phyloP scores from a whole-genome alignment of 2,888 invertebrate species.

The Oithona nana region DNA sequence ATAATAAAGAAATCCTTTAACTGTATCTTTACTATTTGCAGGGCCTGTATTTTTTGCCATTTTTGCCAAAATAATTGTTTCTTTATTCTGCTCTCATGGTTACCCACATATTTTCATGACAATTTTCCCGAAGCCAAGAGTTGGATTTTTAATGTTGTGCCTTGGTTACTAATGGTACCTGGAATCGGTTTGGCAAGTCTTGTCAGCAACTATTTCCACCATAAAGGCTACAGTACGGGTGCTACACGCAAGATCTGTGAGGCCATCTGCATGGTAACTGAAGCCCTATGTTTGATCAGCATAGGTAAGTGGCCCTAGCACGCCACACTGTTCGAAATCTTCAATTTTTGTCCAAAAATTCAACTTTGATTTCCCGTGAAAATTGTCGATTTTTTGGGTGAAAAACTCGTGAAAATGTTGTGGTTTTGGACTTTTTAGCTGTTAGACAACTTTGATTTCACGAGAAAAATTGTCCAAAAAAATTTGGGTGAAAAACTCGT shows the following conservation, averaged over 20 bases:
- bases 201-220: conserved; percentile 38
- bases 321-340: too few species aligned
- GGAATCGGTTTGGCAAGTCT: conserved; percentile 42
- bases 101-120: conserved; percentile 52
- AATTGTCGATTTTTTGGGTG: too few species aligned
- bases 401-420: too few species aligned
- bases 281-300: conserved; percentile 33
- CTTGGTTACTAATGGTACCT: conserved; percentile 43
- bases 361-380: too few species aligned
- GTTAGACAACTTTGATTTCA: not conserved
- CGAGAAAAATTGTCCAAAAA: too few species aligned
- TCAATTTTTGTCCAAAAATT: too few species aligned
- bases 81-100: conserved; percentile 48
- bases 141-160: conserved; percentile 51
- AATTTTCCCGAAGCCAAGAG: conserved; percentile 46
- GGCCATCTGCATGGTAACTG: conserved; percentile 34
- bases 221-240: conserved; percentile 35
- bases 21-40: conserved; percentile 23
- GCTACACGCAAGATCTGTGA: conserved; percentile 36
- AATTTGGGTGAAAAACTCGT: too few species aligned
- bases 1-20: not conserved
- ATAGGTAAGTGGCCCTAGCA: too few species aligned
- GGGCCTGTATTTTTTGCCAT: conserved; percentile 48
- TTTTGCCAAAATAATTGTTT: conserved; percentile 51
- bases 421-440: not conserved